These are phyloP conservation scores for Drosophila littoralis DNA, from an alignment of 1,140 invertebrate genomes.

Conservation along the genomic window DNA sequence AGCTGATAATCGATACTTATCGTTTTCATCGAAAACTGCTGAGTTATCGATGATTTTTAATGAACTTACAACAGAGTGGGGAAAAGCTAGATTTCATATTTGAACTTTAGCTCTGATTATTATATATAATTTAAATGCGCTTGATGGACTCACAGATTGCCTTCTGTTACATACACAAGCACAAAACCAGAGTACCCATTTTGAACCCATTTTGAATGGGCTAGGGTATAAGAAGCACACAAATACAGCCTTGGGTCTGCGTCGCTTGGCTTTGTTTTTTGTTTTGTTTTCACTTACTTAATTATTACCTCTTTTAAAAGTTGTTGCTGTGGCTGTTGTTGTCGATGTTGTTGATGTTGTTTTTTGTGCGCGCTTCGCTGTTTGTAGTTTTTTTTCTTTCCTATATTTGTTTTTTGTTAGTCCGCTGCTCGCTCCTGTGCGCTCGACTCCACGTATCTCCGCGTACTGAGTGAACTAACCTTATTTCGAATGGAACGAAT, in stretches of 20 bases:
- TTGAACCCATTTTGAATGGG: neutral
- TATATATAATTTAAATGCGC: too few relatives aligned
- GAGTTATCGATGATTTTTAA: too few relatives aligned
- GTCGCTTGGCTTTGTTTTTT: neutral
- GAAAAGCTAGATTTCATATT: too few relatives aligned
- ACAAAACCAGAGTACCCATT: neutral
- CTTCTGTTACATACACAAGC: neutral
- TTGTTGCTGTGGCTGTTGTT: neutral
- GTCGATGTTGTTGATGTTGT: conserved; percentile 6
- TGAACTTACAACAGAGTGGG: too few relatives aligned
- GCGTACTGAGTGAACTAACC: conserved; percentile 74
- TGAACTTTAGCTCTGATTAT: too few relatives aligned
- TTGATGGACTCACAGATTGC: too few relatives aligned
- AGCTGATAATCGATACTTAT: too few relatives aligned
- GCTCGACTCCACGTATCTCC: conserved; percentile 69
- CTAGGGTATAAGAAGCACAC: neutral
- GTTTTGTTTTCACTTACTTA: conserved; percentile 23
- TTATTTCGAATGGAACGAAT: conserved; percentile 64
- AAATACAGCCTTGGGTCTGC: conserved; percentile 21
- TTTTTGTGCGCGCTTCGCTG: neutral
- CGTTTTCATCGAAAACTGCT: too few relatives aligned
- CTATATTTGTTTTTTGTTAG: conserved; percentile 12
- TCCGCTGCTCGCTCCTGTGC: conserved; percentile 61
- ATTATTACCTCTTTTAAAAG: conserved; percentile 31
- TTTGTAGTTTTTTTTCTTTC: conserved; percentile 8